Conservation (phyloP, 2,888 invertebrate genomes). For the Pinctada fucata region DNA sequence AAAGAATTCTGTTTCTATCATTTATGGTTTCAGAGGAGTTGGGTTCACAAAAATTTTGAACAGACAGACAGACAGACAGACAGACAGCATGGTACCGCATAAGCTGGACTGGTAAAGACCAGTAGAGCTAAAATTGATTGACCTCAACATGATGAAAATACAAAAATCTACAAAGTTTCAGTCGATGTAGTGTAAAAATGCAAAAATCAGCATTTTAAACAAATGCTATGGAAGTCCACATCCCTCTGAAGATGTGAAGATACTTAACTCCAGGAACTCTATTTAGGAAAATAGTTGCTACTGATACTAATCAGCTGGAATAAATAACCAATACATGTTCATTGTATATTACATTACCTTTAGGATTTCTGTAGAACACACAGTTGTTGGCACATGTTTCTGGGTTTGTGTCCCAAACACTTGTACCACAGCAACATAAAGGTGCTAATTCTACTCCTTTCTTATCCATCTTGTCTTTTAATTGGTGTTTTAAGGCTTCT, state of each 20-base stretch:
- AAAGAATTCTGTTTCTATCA: no score
- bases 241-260: not conserved
- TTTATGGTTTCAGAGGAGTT: no score
- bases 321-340: no score
- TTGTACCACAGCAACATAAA: slow-evolving; percentile 72
- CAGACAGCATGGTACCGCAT: no score
- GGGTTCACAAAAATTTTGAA: no score
- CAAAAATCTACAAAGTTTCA: not conserved
- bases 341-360: slow-evolving; percentile 57
- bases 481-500: slow-evolving; percentile 68
- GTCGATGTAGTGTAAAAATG: no score
- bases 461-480: slow-evolving; percentile 67
- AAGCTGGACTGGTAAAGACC: not conserved
- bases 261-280: no score
- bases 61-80: no score
- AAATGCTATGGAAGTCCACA: no score
- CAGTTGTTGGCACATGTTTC: slow-evolving; percentile 76
- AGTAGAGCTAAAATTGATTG: not conserved
- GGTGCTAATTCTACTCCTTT: slow-evolving; percentile 69
- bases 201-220: no score
- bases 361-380: slow-evolving; percentile 75
- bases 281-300: no score
- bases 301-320: no score
- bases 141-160: not conserved
- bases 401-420: slow-evolving; percentile 74